Evolutionary conservation across 2,888 invertebrate genomes (phyloP), one percentile per base, ranked within the genome.

Genomic region (Petrophora chlorosata): DNA sequence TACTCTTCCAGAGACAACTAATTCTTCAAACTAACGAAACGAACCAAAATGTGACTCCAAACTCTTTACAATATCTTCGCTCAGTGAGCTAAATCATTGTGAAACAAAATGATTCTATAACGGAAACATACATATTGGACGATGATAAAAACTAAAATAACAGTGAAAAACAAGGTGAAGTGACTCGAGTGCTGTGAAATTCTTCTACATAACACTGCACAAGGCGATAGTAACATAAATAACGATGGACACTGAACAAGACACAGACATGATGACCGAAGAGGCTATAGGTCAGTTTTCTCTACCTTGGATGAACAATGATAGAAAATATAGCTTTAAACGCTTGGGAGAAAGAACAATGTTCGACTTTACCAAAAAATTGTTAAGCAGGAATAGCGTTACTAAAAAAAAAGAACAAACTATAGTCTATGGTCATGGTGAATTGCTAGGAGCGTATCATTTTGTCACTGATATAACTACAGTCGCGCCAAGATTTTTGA

Each of bases 231-330:
- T 38, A 46, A 40, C 39, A 34, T 26, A 3, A 32, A 32, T 45
- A 38, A 33, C 32, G 63, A 86, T 85, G 85, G 76, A 76, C 57
- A 75, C 70, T 53, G 76, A 76, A 81, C 79, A 79, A 71, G 61
- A 76, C 63, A 81, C 78, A 76, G 79, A 82, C 68, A 80, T 79
- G 67, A 75, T 88, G 82, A 79, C 78, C 52, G 65, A 73, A 60
- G 88, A 87, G 65, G 87, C 86, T 48, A 79, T 89, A 88, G 89
- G 89, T 89, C 82, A 86, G 88, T 88, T 73, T 13, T 16, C 25
- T 8, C 15, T 30, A 17, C 29, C 34, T 50, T 56, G 43, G 60
- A 61, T 55, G 59, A 59, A 65, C 63, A 65, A 61, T 66, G 61
- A 67, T 60, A 19, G 16, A 45, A 44, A 23, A 46, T 36, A 12